Conservation (phyloP, 2,113 vertebrate genomes). For the Xiphias gladius region DNA sequence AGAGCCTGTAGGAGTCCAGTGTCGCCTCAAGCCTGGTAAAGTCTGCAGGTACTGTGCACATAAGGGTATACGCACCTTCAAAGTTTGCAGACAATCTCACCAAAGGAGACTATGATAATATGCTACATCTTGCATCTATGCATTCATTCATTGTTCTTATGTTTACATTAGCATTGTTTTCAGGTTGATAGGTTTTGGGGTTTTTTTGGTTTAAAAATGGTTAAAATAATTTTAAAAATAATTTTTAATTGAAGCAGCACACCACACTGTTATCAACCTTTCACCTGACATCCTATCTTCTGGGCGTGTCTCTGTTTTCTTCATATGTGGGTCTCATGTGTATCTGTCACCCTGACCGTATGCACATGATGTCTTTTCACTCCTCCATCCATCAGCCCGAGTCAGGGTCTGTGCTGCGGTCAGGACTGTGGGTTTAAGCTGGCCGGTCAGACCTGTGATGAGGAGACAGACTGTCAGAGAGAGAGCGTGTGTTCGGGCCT, state of each 20-base stretch:
- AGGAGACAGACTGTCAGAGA: conserved; percentile 83
- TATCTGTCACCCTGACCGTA: not conserved
- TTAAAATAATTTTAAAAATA: too few relatives aligned
- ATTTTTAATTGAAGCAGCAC: not conserved
- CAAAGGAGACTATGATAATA: not conserved
- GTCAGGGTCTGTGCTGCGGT: conserved; percentile 86
- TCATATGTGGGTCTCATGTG: not conserved
- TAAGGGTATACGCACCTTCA: not conserved
- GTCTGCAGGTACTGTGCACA: conserved; percentile 83
- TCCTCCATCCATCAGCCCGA: conserved; percentile 77
- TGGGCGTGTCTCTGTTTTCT: fast-evolving
- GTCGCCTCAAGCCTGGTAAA: conserved; percentile 82
- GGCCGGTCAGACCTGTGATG: conserved; percentile 69
- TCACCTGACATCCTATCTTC: not conserved
- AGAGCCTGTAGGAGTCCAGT: conserved; percentile 74
- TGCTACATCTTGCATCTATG: too few relatives aligned
- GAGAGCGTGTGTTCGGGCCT: conserved; percentile 80
- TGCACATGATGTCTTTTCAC: conserved; percentile 2
- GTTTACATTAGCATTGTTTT: not conserved
- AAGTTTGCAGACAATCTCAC: not conserved
- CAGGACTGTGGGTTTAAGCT: conserved; percentile 78
- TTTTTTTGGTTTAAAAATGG: too few relatives aligned
- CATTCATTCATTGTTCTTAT: too few relatives aligned
- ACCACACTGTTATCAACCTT: not conserved
- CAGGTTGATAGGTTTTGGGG: not conserved